A percentile compares a stretch with the other conserved stretches of the same genome.
Evolutionary conservation across 2,888 invertebrate genomes (phyloP).

Genomic region (Ferrisia virgata): DNA sequence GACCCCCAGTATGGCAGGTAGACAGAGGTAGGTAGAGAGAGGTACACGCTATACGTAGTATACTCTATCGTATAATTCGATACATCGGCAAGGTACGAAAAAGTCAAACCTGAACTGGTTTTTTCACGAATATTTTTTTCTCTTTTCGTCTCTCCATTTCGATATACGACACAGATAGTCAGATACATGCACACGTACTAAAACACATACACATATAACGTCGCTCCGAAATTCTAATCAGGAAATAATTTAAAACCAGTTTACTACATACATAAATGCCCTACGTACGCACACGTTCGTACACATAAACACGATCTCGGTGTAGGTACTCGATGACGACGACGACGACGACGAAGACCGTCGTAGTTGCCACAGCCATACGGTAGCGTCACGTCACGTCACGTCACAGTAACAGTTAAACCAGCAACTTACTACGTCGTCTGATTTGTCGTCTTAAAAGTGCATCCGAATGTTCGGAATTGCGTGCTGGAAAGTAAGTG

Average conservation of each 20-base stretch:
- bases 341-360: too few relatives aligned
- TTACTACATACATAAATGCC: background rate
- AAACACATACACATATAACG: background rate
- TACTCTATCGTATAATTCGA: background rate
- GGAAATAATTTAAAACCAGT: slow-evolving; percentile 17
- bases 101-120: background rate
- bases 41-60: background rate
- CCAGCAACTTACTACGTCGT: background rate
- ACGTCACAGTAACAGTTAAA: background rate
- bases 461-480: too few relatives aligned
- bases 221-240: background rate
- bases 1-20: background rate
- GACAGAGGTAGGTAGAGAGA: too few relatives aligned
- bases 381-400: background rate
- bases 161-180: too few relatives aligned
- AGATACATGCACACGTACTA: too few relatives aligned
- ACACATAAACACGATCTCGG: too few relatives aligned
- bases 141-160: background rate
- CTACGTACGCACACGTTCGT: too few relatives aligned
- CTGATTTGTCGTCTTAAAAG: background rate
- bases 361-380: background rate
- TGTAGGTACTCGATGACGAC: background rate
- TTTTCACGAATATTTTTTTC: background rate
- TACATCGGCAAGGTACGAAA: background rate
- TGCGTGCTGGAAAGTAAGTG: too few relatives aligned